Evolutionary conservation across 2,888 invertebrate species (phyloP), one percentile per base, ranked within the genome.

Genomic region (Nemurella pictetii): DNA sequence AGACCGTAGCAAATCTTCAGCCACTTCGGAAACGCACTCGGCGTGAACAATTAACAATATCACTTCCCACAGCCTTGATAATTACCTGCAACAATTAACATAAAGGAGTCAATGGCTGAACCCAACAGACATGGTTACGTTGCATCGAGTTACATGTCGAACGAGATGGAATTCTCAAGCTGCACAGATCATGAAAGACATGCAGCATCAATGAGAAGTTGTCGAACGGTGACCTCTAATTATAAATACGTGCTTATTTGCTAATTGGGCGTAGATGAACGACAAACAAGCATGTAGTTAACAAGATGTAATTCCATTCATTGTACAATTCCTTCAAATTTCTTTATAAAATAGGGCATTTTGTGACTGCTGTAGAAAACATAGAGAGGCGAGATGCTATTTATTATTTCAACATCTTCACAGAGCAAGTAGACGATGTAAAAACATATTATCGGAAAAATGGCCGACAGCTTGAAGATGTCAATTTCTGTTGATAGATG

Each of bases 11-110:
- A 0, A 72, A 82, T 82, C 82, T 55, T 2, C 15, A 20, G 55
- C 1, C 55, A 27, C 9, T 20, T 78, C 78, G 29, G 28, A 30
- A 78, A 78, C 29, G 28, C 78, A 30, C n/a, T 30, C 29, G 78
- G 12, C 29, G 78, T 30, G 78, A 78, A 78, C 78, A 78, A 78
- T 78, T 78, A 78, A 78, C 78, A 78, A 78, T 30, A 75, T 30
- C 78, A 78, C 78, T 29, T 78, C 78, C 78, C 78, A 28, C 78
- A 78, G 78, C 78, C n/a, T 28, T 78, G 78, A 78, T 78, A 78
- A 78, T 78, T 78, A 30, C 28, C 28, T 4, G 20, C 30, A 78
- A 78, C 78, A 78, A 78, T 78, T 30, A 30, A 30, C 30, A 78
- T 27, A 78, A 78, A 78, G n/a, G 30, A 28, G 78, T 29, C 28